Percentiles rank a stretch among this genome's conserved stretches.
These are phyloP conservation scores for Trichacis sp. DNA, from an alignment of 2,888 invertebrate species.

Conservation along the genomic window DNA sequence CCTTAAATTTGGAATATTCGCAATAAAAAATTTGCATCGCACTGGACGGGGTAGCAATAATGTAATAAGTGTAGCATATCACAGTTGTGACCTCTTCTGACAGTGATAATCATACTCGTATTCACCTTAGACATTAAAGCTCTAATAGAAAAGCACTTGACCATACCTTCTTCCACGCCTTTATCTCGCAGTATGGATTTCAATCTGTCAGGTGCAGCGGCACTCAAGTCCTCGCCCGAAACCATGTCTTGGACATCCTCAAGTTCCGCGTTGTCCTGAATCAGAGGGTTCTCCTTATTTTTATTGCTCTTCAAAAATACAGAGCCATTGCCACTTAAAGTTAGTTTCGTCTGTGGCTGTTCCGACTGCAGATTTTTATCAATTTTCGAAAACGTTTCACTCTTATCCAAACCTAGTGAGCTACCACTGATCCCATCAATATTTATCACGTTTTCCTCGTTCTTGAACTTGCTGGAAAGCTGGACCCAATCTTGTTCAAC, in stretches of 20 bases:
- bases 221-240: constrained; percentile 45
- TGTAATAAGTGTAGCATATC: too few species aligned
- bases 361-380: constrained; percentile 68
- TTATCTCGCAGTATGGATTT: constrained; percentile 66
- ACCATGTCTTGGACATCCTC: constrained; percentile 52
- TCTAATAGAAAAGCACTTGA: too few species aligned
- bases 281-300: constrained; percentile 62
- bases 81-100: too few species aligned
- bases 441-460: constrained; percentile 65
- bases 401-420: constrained; percentile 46
- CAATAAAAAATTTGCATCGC: too few species aligned
- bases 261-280: constrained; percentile 53
- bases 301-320: constrained; percentile 74
- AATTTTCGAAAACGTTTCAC: constrained; percentile 52
- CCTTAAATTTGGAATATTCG: too few species aligned
- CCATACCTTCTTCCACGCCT: constrained; percentile 62
- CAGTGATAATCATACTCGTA: too few species aligned
- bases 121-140: too few species aligned
- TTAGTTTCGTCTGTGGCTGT: constrained; percentile 64
- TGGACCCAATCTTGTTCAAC: constrained; percentile 71
- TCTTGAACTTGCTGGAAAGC: constrained; percentile 57
- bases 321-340: constrained; percentile 72
- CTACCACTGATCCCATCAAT: constrained; percentile 61
- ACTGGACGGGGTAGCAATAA: too few species aligned
- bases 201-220: constrained; percentile 53